Base-by-base conservation (phyloP, 1,140 invertebrate species). In the Conus ventricosus region DNA sequence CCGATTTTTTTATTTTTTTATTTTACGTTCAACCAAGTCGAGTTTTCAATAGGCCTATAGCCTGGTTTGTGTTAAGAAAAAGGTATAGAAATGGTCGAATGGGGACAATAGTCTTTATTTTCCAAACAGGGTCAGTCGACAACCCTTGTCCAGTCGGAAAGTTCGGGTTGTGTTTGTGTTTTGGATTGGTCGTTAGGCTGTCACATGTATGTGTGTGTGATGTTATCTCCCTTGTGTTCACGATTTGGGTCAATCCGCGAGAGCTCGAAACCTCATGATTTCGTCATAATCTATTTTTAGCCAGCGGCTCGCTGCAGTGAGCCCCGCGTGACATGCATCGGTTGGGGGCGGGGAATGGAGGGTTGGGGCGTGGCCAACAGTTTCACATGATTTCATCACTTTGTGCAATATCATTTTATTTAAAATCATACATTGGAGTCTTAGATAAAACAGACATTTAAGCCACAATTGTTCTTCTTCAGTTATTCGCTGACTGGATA, bases 281-380 rank as follows among this genome's bases (percentile, higher is more conserved):
- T 84, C 82, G 54, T 84, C 55, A 84, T 39, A 10, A 6, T 15
- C 82, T 84, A 84, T 84, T 84, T 84, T 84, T 84, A 63, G 82
- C 82, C 23, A 11, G 27, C 5, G 25, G 57, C n/a, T 17, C 15
- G 53, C 39, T 39, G 39, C 39, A 39, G 39, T 39, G 39, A 39
- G 39, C 39, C 39, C 39, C 39, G 3, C 39, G 39, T 39, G 39
- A 39, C 39, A 39, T 39, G 39, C 39, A 39, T 39, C 0, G 39
- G 39, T 39, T 39, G 39, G 39, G 39, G 39, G 39, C 39, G 39
- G 39, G 39, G 7, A 17, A 53, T 27, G 51, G 2, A 53, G 13
- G n/a, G 84, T 17, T 20, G 84, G 84, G 84, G 60, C 17, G 84
- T 63, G 84, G 57, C 84, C 25, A 67, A 13, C 15, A 85, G 20